phyloP scores from a whole-genome alignment of 2,113 vertebrate genomes.

The Myiagra hebetior region DNA sequence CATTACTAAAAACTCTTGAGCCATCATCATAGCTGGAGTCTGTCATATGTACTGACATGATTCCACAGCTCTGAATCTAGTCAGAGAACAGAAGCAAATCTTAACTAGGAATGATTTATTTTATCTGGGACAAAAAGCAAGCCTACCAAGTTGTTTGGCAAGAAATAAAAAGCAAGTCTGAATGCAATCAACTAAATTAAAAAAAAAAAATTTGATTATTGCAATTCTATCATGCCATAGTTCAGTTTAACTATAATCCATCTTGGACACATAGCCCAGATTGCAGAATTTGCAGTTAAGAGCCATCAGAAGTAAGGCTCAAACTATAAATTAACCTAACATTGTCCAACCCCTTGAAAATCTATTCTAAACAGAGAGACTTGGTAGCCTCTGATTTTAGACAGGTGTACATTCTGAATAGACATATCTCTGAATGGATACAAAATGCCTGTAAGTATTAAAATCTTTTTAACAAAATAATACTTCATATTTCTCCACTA shows the following conservation, averaged over 20 bases:
- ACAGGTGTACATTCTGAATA: not conserved
- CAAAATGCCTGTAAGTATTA: not conserved
- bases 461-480: not conserved
- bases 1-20: not conserved
- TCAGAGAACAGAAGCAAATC: not conserved
- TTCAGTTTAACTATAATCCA: not conserved
- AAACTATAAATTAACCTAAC: not conserved
- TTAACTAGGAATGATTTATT: not conserved
- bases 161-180: not conserved
- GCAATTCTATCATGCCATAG: not conserved
- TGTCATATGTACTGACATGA: not conserved
- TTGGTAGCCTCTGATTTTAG: not conserved
- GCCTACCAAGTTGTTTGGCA: not conserved
- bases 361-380: not conserved
- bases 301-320: not conserved
- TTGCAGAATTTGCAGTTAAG: not conserved
- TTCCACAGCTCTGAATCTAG: not conserved
- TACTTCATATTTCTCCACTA: not conserved
- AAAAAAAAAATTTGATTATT: not conserved
- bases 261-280: not conserved
- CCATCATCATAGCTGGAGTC: not conserved
- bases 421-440: not conserved
- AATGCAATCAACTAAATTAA: not conserved
- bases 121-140: not conserved
- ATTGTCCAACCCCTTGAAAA: not conserved